Evolutionary conservation across 2,113 vertebrate species (phyloP), one percentile per base, ranked within the genome.

Genomic region (Pseudopodoces humilis): DNA sequence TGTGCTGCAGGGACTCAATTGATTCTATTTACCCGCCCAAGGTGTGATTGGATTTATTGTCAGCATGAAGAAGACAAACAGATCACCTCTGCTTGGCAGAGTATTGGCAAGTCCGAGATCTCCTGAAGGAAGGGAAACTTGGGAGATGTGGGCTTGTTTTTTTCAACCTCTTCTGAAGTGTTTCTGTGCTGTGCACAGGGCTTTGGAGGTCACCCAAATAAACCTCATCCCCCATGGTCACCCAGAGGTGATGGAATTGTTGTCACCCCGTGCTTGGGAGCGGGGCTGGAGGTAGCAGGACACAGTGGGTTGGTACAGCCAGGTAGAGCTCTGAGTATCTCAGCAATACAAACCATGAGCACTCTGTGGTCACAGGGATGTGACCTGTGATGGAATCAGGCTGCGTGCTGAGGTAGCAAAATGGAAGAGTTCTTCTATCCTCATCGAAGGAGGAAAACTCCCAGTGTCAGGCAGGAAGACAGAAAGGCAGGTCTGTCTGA

Each of bases 41-140:
- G 98, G 98, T 97, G 98, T 95, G 97, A 99, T 97, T 98, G 93
- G 97, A 98, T 99, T 98, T 98, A 98, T 98, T 97, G 98, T 97
- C 97, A 92, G 96, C 71, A 49, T 65, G 74, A 95, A 95, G 97
- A 98, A 75, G 96, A 97, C 95, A 93, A 95, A 92, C 96, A 91
- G 97, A 98, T 98, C 96, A 93, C 97, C 98, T 96, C 95, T 96
- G 97, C 75, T 80, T 33, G 46, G 95, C 49, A 67, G 77, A 23
- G 95, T 98, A 98, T 98, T 97, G 98, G 98, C 97, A 96, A 97
- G 83, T 93, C 79, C 47, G 67, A 96, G 96, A 98, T 98, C 92
- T 98, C 97, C 98, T 97, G 97, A 97, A 98, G 97, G 97, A 92
- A 97, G 94, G 97, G 93, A 98, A 97, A 96, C 97, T 97, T 97